Evolutionary conservation across 2,113 vertebrate species (phyloP).

Genomic region (Spea bombifrons): DNA sequence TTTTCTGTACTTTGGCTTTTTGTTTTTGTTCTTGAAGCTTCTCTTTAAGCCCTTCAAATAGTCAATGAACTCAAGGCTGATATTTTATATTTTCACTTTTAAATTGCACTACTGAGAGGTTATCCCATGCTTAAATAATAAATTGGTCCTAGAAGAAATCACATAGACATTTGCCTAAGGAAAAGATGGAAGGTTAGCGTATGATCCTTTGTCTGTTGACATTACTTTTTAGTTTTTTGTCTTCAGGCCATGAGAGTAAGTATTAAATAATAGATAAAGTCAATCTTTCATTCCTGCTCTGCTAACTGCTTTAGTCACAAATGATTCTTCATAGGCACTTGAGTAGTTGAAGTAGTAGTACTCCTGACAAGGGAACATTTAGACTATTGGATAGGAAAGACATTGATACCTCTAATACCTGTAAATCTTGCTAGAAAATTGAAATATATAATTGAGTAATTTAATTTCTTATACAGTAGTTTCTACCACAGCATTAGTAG

Average conservation of each 20-base stretch:
- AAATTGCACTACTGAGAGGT: conserved; percentile 58
- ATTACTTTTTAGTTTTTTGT: conserved; percentile 72
- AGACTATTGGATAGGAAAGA: neutral
- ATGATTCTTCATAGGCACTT: conserved; percentile 54
- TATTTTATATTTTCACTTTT: conserved; percentile 57
- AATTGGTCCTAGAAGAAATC: conserved; percentile 60
- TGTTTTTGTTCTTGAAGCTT: conserved; percentile 5
- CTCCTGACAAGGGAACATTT: neutral
- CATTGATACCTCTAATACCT: neutral
- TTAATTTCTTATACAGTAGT: too few species aligned
- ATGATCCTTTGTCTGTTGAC: conserved; percentile 80
- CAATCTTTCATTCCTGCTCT: conserved; percentile 51
- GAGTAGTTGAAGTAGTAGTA: conserved; percentile 59
- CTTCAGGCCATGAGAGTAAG: conserved; percentile 60
- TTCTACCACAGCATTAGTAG: too few species aligned
- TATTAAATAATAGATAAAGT: conserved; percentile 80
- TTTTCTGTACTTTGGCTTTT: too few species aligned
- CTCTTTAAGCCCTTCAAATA: conserved; percentile 59
- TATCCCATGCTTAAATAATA: conserved; percentile 61
- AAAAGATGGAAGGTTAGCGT: conserved; percentile 68
- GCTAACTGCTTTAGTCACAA: conserved; percentile 51
- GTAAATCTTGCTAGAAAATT: neutral
- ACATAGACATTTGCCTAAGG: conserved; percentile 61
- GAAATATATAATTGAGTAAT: too few species aligned
- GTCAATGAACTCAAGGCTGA: conserved; percentile 55